These are phyloP conservation scores for Sebastolobus alascanus DNA, from an alignment of 2,797 vertebrate genomes.

Conservation along the genomic window DNA sequence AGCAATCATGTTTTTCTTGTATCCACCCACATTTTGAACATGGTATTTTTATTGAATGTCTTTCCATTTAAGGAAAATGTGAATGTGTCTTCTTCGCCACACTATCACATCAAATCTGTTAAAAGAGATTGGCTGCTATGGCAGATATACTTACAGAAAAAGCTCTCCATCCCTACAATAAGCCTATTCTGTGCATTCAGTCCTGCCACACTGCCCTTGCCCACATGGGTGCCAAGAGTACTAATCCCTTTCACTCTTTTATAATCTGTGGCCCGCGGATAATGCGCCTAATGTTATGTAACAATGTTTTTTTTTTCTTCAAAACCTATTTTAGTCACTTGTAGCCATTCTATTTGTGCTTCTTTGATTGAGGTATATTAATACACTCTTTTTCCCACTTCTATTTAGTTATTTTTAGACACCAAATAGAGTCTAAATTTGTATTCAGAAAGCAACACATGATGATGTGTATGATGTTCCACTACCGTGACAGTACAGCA, in stretches of 20 bases:
- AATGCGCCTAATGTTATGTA: conserved; percentile 50
- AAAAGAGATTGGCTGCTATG: conserved; percentile 7
- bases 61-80: conserved; percentile 7
- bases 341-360: conserved; percentile 33
- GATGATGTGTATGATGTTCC: conserved; percentile 9
- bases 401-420: conserved; percentile 32
- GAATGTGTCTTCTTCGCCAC: neutral
- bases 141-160: conserved; percentile 13
- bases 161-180: neutral
- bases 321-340: conserved; percentile 29
- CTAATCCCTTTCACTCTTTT: conserved; percentile 61
- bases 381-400: conserved; percentile 12
- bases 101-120: conserved; percentile 7
- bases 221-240: conserved; percentile 38
- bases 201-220: conserved; percentile 36
- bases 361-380: conserved; percentile 27
- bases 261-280: conserved; percentile 58
- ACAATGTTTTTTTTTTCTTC: conserved; percentile 20
- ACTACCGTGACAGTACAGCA: conserved; percentile 8
- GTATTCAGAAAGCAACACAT: neutral
- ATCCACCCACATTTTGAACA: conserved; percentile 3
- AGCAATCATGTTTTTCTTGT: neutral
- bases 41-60: neutral
- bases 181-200: conserved; percentile 40
- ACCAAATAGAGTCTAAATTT: conserved; percentile 28